Evolutionary conservation across 2,113 vertebrate species (phyloP).

Genomic region (Laterallus jamaicensis): DNA sequence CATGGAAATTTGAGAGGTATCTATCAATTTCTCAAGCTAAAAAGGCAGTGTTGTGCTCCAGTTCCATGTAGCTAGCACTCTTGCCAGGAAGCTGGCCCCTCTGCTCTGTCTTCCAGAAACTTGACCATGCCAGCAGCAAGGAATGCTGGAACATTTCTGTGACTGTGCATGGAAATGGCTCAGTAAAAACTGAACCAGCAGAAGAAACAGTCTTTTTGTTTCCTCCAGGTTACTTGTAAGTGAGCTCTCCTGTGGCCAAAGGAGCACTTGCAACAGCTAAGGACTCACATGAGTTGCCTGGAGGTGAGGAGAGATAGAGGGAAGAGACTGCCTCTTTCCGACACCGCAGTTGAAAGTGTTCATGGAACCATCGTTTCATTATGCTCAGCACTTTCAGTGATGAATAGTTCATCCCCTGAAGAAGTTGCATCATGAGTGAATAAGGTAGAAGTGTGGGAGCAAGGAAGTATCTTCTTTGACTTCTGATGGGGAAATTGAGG

Average conservation of each 20-base stretch:
- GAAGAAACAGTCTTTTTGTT: background rate
- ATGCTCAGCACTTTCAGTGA: background rate
- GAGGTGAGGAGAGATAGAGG: background rate
- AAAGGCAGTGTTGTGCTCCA: background rate
- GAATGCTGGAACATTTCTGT: background rate
- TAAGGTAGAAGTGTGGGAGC: slow-evolving; percentile 33
- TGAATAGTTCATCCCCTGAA: background rate
- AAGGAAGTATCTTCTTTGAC: slow-evolving; percentile 5
- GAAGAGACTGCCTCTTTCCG: background rate
- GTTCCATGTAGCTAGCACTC: background rate
- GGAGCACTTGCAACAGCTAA: background rate
- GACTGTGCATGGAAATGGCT: background rate
- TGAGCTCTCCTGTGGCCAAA: background rate
- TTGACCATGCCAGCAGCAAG: background rate
- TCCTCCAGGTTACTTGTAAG: background rate
- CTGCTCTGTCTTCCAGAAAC: background rate
- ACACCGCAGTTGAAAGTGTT: background rate
- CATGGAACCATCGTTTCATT: background rate
- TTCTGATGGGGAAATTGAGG: slow-evolving; percentile 30
- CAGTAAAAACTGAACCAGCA: background rate
- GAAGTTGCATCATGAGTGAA: slow-evolving; percentile 25
- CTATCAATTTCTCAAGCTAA: background rate
- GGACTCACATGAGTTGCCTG: background rate
- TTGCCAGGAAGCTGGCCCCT: background rate
- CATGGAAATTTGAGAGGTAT: background rate